These are phyloP conservation scores for Littorina saxatilis DNA, from an alignment of 1,140 invertebrate species.

Conservation along the genomic window DNA sequence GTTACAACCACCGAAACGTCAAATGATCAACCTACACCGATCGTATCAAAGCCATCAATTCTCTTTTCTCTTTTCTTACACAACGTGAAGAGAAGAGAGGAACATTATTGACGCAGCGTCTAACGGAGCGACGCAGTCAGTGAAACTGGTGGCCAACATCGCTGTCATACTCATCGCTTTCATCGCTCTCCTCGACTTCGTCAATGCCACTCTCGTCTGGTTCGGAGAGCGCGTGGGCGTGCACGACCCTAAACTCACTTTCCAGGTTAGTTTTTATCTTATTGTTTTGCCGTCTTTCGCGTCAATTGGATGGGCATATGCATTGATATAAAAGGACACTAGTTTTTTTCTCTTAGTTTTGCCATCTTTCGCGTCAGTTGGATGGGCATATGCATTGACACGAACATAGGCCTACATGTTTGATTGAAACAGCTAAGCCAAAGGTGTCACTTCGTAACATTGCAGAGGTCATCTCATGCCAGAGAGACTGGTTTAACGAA, in stretches of 20 bases:
- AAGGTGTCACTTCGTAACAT: too few species aligned
- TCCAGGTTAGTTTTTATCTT: constrained; percentile 66
- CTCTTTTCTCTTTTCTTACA: too few species aligned
- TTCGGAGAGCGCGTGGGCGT: constrained; percentile 85
- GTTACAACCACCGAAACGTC: too few species aligned
- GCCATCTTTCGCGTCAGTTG: background rate
- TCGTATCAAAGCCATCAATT: too few species aligned
- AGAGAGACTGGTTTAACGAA: too few species aligned
- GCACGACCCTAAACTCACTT: constrained; percentile 65
- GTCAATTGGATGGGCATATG: background rate
- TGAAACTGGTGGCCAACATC: constrained; percentile 91
- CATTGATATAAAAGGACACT: background rate
- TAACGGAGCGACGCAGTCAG: constrained; percentile 88
- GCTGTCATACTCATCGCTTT: constrained; percentile 95
- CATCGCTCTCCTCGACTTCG: constrained; percentile 88
- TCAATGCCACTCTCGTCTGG: constrained; percentile 89
- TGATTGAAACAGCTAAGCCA: too few species aligned
- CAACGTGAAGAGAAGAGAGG: too few species aligned
- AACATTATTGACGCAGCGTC: constrained; percentile 92
- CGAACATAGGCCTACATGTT: too few species aligned
- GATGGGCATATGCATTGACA: too few species aligned
- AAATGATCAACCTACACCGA: too few species aligned
- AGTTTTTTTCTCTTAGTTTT: background rate
- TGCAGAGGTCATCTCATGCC: too few species aligned
- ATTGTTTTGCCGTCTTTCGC: background rate